Evolutionary conservation across 2,797 vertebrate species (phyloP).

Genomic region (Mico argentatus): DNA sequence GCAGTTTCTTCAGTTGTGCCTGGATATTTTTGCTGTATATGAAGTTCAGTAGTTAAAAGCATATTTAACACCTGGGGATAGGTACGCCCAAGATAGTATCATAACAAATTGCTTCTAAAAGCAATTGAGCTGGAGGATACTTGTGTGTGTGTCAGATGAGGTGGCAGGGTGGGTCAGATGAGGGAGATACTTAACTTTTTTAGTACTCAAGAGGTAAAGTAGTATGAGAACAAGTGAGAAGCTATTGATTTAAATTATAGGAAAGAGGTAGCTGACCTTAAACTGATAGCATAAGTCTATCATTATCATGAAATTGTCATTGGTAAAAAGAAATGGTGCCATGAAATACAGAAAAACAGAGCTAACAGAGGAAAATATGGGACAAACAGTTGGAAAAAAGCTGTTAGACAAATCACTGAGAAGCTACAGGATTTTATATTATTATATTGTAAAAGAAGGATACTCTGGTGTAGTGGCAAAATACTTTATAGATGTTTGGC

Average conservation of each 20-base stretch:
- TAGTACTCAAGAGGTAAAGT: background rate
- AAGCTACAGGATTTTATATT: background rate
- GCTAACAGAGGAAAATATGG: background rate
- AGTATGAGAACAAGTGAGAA: background rate
- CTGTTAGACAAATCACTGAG: background rate
- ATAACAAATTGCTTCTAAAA: background rate
- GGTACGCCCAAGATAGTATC: background rate
- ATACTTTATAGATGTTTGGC: background rate
- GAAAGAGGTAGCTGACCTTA: background rate
- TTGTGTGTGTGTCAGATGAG: background rate
- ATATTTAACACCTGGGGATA: background rate
- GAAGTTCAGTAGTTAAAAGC: background rate
- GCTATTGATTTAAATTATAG: background rate
- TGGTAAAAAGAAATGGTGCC: background rate
- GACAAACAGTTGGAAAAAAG: background rate
- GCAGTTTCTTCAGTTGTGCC: background rate
- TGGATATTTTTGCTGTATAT: constrained; percentile 8
- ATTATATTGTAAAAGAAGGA: constrained; percentile 4
- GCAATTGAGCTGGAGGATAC: background rate
- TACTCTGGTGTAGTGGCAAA: background rate
- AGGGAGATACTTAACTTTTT: background rate
- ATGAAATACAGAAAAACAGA: background rate
- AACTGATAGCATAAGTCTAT: background rate
- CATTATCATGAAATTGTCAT: background rate
- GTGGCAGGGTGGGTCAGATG: background rate